These are phyloP conservation scores for Sorex araneus DNA, from an alignment of 2,113 vertebrate genomes.

Conservation along the genomic window DNA sequence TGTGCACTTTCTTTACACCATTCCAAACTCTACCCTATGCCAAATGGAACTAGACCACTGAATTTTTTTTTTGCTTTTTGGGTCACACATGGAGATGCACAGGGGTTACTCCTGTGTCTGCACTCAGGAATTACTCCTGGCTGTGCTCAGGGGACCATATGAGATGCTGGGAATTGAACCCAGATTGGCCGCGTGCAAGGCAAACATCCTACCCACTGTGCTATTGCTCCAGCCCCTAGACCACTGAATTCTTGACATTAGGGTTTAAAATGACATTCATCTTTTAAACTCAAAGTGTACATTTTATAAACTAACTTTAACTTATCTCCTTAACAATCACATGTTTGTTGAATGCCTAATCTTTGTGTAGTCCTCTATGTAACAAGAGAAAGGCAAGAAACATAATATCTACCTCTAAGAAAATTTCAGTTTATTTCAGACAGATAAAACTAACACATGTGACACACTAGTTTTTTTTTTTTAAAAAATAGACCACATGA, in stretches of 20 bases:
- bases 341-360: conserved; percentile 53
- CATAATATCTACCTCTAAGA: not conserved
- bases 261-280: conserved; percentile 6
- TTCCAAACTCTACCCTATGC: not conserved
- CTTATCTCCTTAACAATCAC: not conserved
- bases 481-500: not conserved
- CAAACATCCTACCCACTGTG: too few relatives aligned
- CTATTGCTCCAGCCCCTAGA: too few relatives aligned
- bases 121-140: too few relatives aligned
- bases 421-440: conserved; percentile 59
- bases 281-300: not conserved
- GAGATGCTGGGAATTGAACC: too few relatives aligned
- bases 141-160: too few relatives aligned
- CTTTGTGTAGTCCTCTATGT: not conserved
- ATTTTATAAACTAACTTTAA: conserved; percentile 26
- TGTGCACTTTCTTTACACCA: not conserved
- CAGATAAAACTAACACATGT: conserved; percentile 20
- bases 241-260: not conserved
- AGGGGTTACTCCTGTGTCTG: too few relatives aligned
- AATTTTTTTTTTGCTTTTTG: too few relatives aligned
- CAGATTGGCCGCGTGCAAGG: too few relatives aligned
- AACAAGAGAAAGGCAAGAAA: conserved; percentile 33
- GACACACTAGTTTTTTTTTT: conserved; percentile 32
- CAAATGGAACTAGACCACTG: conserved; percentile 20
- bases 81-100: too few relatives aligned